Conservation (phyloP, 2,797 vertebrate species). For the Anableps anableps region DNA sequence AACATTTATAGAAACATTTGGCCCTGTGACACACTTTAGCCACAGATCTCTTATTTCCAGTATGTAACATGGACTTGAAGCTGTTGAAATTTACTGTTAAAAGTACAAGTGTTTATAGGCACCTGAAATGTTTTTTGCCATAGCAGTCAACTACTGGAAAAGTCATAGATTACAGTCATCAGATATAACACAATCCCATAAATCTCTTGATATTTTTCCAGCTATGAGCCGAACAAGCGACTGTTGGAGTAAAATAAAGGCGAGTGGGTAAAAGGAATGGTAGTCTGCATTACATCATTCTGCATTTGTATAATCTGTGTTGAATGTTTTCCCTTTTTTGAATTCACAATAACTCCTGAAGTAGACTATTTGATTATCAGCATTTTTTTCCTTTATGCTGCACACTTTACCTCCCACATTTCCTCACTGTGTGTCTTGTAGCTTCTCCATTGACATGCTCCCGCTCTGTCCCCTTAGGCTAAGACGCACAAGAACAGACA, state of each 20-base stretch:
- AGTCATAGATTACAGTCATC: neutral
- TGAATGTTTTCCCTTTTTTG: constrained; percentile 19
- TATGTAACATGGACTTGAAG: neutral
- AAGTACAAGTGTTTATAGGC: neutral
- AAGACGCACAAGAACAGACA: constrained; percentile 56
- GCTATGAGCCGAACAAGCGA: neutral
- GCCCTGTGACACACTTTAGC: neutral
- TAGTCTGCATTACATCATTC: constrained; percentile 41
- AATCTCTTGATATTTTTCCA: neutral
- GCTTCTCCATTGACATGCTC: constrained; percentile 43
- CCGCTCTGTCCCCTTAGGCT: constrained; percentile 47
- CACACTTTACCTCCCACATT: constrained; percentile 25
- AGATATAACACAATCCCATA: neutral
- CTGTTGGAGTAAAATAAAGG: neutral
- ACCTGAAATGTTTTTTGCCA: neutral
- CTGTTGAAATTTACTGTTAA: neutral
- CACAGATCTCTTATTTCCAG: neutral
- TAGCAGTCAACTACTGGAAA: neutral
- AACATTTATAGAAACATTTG: neutral
- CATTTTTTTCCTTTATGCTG: constrained; percentile 3
- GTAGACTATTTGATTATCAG: constrained; percentile 21
- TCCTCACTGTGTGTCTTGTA: constrained; percentile 35
- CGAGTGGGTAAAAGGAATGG: neutral
- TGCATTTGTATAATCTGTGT: constrained; percentile 3
- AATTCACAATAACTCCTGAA: constrained; percentile 19